Percentiles rank a stretch among this genome's conserved stretches.
Evolutionary conservation across 2,888 invertebrate species (phyloP).

Genomic region (Apodemia zela): DNA sequence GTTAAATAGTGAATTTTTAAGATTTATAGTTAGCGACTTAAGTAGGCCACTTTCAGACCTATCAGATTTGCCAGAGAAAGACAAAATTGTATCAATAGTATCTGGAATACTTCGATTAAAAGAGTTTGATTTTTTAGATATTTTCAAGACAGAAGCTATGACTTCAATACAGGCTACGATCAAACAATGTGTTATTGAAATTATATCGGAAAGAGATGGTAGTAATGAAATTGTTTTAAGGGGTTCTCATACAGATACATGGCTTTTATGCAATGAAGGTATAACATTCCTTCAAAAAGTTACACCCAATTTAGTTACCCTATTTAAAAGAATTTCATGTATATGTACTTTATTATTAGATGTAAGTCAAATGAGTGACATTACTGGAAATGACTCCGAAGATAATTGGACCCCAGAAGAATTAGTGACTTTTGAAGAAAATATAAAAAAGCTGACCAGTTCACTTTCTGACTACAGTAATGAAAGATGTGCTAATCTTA

Average conservation of each 20-base stretch:
- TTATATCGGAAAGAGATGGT: slow-evolving; percentile 68
- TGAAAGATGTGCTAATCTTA: slow-evolving; percentile 92
- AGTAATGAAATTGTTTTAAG: slow-evolving; percentile 67
- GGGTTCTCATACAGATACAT: slow-evolving; percentile 66
- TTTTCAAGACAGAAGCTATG: slow-evolving; percentile 92
- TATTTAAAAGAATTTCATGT: slow-evolving; percentile 87
- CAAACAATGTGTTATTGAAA: slow-evolving; percentile 93
- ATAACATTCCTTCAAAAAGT: slow-evolving; percentile 84
- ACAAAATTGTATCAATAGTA: slow-evolving; percentile 92
- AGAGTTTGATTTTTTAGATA: slow-evolving; percentile 93
- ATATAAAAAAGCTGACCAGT: slow-evolving; percentile 87
- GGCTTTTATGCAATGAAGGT: slow-evolving; percentile 85
- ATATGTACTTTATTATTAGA: slow-evolving; percentile 89
- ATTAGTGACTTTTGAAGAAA: slow-evolving; percentile 83
- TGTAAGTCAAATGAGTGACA: slow-evolving; percentile 82
- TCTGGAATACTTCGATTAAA: slow-evolving; percentile 94
- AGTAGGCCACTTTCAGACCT: slow-evolving; percentile 86
- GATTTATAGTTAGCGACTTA: slow-evolving; percentile 94
- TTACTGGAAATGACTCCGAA: slow-evolving; percentile 82
- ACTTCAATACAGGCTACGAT: slow-evolving; percentile 93
- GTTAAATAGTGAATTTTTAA: slow-evolving; percentile 96
- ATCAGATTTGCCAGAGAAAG: slow-evolving; percentile 86
- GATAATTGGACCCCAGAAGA: slow-evolving; percentile 86
- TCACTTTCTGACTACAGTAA: slow-evolving; percentile 94
- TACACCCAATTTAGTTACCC: slow-evolving; percentile 82